Conservation (phyloP, 2,797 vertebrate species). For the Vultur gryphus region DNA sequence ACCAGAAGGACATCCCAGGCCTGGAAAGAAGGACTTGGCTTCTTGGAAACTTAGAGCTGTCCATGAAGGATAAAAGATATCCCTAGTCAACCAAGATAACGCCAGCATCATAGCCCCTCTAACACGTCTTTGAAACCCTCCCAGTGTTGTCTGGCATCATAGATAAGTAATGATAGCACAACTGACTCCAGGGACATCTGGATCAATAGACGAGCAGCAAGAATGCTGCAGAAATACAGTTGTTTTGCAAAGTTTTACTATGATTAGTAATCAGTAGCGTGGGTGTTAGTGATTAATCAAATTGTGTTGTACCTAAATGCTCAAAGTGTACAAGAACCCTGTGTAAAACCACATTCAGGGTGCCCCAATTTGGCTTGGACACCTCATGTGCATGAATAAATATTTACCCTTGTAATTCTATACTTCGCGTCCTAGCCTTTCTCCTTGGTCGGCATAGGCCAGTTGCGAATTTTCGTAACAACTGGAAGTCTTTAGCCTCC, state of each 20-base stretch:
- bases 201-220: neutral
- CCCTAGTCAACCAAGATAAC: neutral
- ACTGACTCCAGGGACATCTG: neutral
- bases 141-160: neutral
- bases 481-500: neutral
- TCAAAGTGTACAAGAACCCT: neutral
- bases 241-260: neutral
- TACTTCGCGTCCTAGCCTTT: neutral
- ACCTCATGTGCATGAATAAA: neutral
- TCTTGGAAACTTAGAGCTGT: neutral
- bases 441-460: neutral
- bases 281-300: neutral
- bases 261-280: fast-evolving
- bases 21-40: neutral
- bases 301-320: neutral
- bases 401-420: neutral
- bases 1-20: neutral
- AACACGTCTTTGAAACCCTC: neutral
- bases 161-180: neutral
- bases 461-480: neutral
- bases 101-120: neutral
- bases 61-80: neutral
- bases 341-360: fast-evolving
- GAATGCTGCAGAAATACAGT: neutral
- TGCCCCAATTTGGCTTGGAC: neutral